Evolutionary conservation across 2,113 vertebrate genomes (phyloP).

Genomic region (Taurulus bubalis): DNA sequence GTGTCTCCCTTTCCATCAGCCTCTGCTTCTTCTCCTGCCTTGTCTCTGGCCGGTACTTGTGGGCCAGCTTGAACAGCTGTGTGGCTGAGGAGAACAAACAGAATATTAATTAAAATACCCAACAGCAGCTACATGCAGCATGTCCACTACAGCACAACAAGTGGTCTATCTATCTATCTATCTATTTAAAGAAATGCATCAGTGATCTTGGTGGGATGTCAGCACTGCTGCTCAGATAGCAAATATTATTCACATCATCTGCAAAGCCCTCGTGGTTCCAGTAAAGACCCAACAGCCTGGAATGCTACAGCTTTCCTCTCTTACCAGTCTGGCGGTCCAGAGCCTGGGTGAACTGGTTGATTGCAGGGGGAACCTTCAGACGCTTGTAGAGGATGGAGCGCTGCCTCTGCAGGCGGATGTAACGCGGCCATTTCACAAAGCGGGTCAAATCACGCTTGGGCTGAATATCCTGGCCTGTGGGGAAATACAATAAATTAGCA

Average conservation of each 20-base stretch:
- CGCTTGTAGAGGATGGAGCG: constrained; percentile 96
- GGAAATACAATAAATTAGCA: background rate
- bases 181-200: constrained; percentile 50
- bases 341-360: constrained; percentile 98
- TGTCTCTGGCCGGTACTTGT: constrained; percentile 96
- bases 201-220: constrained; percentile 88
- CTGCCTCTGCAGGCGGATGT: constrained; percentile 95
- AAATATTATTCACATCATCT: constrained; percentile 82
- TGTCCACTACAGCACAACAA: background rate
- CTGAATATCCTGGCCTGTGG: constrained; percentile 97
- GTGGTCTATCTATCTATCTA: too few species aligned
- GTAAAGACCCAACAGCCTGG: background rate
- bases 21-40: constrained; percentile 97
- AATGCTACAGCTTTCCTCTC: background rate
- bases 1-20: constrained; percentile 93
- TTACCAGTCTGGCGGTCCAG: constrained; percentile 96
- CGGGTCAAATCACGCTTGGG: constrained; percentile 96
- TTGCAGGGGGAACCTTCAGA: constrained; percentile 95
- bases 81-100: constrained; percentile 83
- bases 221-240: constrained; percentile 73
- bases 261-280: constrained; percentile 23
- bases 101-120: background rate
- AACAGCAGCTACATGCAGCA: background rate
- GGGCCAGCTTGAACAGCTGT: constrained; percentile 97
- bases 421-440: constrained; percentile 98